A percentile compares a stretch with the other conserved stretches of the same genome.
phyloP scores from a whole-genome alignment of 1,140 invertebrate species.

The Anastatus disparis region DNA sequence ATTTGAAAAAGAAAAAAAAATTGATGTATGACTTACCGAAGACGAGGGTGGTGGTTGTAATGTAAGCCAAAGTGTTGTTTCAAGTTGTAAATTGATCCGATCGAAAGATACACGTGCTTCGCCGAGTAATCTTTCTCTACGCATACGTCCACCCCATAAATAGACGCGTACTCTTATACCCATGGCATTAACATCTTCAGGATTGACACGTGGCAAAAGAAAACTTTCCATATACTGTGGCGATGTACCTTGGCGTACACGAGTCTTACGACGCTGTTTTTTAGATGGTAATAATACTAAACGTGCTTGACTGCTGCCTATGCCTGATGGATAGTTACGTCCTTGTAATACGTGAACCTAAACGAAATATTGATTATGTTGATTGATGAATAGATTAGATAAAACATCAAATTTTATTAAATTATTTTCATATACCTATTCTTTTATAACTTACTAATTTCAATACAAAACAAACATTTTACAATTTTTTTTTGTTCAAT shows the following conservation, averaged over 20 bases:
- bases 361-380: too few relatives aligned
- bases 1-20: too few relatives aligned
- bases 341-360: constrained; percentile 86
- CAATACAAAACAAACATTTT: too few relatives aligned
- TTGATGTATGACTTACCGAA: constrained; percentile 82
- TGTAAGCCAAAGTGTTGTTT: constrained; percentile 89
- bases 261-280: constrained; percentile 93
- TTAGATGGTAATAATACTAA: constrained; percentile 88
- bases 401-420: too few relatives aligned
- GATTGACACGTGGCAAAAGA: constrained; percentile 88
- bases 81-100: constrained; percentile 85
- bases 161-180: constrained; percentile 91
- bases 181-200: constrained; percentile 92
- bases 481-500: too few relatives aligned
- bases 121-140: constrained; percentile 89
- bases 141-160: constrained; percentile 78
- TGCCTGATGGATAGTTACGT: constrained; percentile 79
- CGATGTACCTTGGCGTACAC: constrained; percentile 86
- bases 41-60: constrained; percentile 84
- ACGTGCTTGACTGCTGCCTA: constrained; percentile 83
- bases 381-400: too few relatives aligned
- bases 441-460: too few relatives aligned
- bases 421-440: neutral
- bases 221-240: constrained; percentile 94
- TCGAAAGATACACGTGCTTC: constrained; percentile 90